These are phyloP conservation scores for Motacilla tschutschensis DNA, from an alignment of 2,113 vertebrate species.

Conservation along the genomic window DNA sequence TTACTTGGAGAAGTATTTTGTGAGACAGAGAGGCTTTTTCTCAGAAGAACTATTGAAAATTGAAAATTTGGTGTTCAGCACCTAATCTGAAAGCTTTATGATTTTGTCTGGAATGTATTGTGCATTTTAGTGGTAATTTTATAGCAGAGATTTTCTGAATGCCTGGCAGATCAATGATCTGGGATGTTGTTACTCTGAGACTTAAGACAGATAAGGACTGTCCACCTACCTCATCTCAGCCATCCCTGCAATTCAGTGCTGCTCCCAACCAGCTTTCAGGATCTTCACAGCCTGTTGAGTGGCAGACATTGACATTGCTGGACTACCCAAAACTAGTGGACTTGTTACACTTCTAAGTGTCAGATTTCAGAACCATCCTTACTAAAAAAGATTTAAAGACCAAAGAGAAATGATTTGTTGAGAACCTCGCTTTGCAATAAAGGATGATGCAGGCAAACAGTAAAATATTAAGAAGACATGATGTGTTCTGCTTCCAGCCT, in stretches of 20 bases:
- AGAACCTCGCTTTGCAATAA: background rate
- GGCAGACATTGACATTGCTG: background rate
- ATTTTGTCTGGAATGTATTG: conserved; percentile 67
- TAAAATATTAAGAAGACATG: background rate
- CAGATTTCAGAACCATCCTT: background rate
- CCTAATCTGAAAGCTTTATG: conserved; percentile 70
- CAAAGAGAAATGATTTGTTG: background rate
- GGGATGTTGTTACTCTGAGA: conserved; percentile 4
- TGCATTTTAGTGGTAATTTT: conserved; percentile 70
- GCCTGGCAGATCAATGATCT: conserved; percentile 32
- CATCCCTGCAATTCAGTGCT: background rate
- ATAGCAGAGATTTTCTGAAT: conserved; percentile 70
- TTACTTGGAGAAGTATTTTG: background rate
- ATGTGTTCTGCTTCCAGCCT: background rate
- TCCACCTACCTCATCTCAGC: background rate
- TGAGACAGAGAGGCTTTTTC: conserved; percentile 18
- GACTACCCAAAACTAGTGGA: background rate
- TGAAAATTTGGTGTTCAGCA: conserved; percentile 16
- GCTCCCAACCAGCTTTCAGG: background rate
- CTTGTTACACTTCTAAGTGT: background rate
- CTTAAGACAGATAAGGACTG: background rate
- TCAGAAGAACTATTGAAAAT: conserved; percentile 39
- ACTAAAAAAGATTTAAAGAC: background rate
- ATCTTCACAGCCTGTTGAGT: background rate
- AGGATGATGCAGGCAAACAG: background rate